Percentiles rank a stretch among this genome's conserved stretches.
Conservation (phyloP, 2,797 vertebrate genomes). For the Enoplosus armatus region DNA sequence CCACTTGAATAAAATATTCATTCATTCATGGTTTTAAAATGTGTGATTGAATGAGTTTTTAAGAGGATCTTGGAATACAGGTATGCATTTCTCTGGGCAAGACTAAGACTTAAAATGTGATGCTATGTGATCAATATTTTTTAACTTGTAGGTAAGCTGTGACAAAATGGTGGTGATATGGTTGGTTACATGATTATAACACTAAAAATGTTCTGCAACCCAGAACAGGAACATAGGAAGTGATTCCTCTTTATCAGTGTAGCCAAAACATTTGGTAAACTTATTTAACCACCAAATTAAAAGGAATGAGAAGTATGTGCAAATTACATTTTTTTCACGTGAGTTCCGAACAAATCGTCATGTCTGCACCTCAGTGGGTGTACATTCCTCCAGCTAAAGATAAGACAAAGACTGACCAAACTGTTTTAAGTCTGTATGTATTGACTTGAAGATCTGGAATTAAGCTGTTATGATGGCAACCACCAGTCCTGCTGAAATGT, state of each 20-base stretch:
- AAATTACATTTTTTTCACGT: background rate
- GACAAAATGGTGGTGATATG: background rate
- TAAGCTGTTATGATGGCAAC: background rate
- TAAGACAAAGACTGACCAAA: background rate
- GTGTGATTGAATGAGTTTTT: background rate
- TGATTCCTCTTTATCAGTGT: background rate
- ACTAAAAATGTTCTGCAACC: background rate
- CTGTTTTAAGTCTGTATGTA: background rate
- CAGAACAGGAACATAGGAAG: background rate
- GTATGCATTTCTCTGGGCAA: background rate
- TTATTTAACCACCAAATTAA: background rate
- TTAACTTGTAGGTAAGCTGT: background rate
- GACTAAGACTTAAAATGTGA: background rate
- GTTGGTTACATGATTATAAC: background rate
- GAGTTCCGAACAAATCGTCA: conserved; percentile 14
- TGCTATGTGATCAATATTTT: background rate
- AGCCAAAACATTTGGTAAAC: background rate
- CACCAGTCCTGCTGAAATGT: background rate
- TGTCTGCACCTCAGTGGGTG: background rate
- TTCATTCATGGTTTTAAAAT: background rate
- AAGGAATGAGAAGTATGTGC: background rate
- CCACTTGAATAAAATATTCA: background rate
- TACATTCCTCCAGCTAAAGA: background rate
- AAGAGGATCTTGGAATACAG: background rate
- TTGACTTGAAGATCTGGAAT: background rate